Base-by-base conservation (phyloP, 2,888 invertebrate species). In the Leptopilina myrica region DNA sequence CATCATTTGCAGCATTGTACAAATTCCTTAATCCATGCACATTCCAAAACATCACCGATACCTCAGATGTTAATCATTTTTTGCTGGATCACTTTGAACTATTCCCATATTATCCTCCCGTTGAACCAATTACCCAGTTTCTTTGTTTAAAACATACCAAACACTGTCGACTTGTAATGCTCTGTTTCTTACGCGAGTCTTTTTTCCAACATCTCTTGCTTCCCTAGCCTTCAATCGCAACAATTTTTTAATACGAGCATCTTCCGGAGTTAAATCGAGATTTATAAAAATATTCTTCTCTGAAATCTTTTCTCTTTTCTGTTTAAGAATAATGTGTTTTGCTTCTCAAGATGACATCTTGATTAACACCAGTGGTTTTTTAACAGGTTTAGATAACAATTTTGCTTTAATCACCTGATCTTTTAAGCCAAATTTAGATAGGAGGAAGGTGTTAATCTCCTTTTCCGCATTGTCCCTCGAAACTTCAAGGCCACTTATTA, bases 201-300 rank as follows among this genome's bases (percentile, higher is more conserved):
- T 59, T 59, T 59, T 59, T 14, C 59, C 59, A 14, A n/a, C 59
- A n/a, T 59, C 59, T n/a, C 14, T 59, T 12, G 59, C 59, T 59
- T 59, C n/a, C 14, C 59, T 15, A 6, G 59, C 59, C n/a, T 59
- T n/a, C 1, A n/a, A 6, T 59, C 59, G 14, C n/a, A 59, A 59
- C n/a, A 59, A 6, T 59, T 14, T 59, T 59, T 59, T n/a, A n/a
- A 59, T 59, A n/a, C 59, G 12, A 6, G n/a, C n/a, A 59, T 59
- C 59, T 14, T 59, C 59, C n/a, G n/a, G 59, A 2, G 59, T n/a
- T 59, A 59, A 59, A n/a, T 59, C 59, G 0, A 59, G 59, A n/a
- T 59, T 59, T n/a, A 59, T 59, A 59, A 59, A 59, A 59, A 59
- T 59, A 59, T 59, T n/a, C n/a, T 59, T 59, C n/a, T 59, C 59